Conservation (phyloP, 2,888 invertebrate genomes). For the Caenorhabditis zanzibari region DNA sequence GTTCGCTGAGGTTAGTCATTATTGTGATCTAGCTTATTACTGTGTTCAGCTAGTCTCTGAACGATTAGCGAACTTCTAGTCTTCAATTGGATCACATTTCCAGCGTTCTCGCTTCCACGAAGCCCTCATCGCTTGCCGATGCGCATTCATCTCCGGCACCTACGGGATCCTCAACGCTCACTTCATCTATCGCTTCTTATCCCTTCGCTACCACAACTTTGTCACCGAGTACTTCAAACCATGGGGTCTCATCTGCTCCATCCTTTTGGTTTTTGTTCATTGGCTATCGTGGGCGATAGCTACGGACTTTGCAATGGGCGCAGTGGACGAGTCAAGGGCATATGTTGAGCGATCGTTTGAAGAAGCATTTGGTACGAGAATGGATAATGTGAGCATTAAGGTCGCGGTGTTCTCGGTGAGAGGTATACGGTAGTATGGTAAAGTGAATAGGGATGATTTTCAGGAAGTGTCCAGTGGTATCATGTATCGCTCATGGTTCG, state of each 20-base stretch:
- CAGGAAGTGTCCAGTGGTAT: background rate
- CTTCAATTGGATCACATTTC: too few species aligned
- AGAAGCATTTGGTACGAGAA: background rate
- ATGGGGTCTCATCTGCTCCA: background rate
- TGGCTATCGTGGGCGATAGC: background rate
- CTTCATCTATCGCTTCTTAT: background rate
- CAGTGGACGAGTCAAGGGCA: background rate
- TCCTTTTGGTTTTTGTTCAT: background rate
- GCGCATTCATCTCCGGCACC: slow-evolving; percentile 26
- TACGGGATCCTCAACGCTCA: slow-evolving; percentile 33
- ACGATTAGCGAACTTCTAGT: too few species aligned
- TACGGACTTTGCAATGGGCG: background rate
- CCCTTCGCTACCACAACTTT: background rate
- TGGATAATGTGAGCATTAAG: background rate
- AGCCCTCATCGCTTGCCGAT: background rate
- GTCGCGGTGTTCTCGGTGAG: slow-evolving; percentile 4
- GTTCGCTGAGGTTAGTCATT: background rate
- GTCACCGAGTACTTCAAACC: slow-evolving; percentile 18
- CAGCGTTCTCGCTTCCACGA: background rate
- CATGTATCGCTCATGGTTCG: slow-evolving; percentile 9
- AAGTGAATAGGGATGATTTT: background rate
- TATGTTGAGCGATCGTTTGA: slow-evolving; percentile 6
- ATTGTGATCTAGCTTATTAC: too few species aligned
- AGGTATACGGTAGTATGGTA: background rate
- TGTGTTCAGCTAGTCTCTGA: too few species aligned